Base-by-base conservation (phyloP, 30 jellyfish, hydroid and myxozoan genomes). In the Aurelia aurita region DNA sequence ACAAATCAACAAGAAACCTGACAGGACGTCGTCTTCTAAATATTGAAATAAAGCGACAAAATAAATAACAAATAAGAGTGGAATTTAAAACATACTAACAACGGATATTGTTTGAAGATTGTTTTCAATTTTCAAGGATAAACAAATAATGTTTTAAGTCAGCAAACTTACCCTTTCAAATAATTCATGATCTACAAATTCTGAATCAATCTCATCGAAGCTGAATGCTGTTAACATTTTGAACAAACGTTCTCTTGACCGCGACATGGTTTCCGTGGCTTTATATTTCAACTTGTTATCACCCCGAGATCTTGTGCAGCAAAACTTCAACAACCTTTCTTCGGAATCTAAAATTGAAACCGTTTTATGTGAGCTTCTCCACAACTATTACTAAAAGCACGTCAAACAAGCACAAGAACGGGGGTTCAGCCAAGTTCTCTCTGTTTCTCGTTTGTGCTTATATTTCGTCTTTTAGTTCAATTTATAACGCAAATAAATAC, bases 151-250 rank as follows among this genome's bases (percentile, higher is more conserved):
- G 12, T 15, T 39, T 57, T 0, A 23, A 46, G 21, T 7, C n/a
- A 5, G 31, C 4, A 60, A 2, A 63, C 90, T 4, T 54, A 79
- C 90, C 76, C 82, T 79, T 49, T 79, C 77, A 49, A 79, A 79
- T 44, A 61, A 26, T 14, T 79, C 51, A 70, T 28, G 32, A 45
- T 79, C 90, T 34, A 79, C 81, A 47, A 32, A 79, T 34, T 79
- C 90, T 67, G 66, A 59, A 22, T 31, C 81, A 26, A 79, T 65
- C 61, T 79, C 90, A 27, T 79, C 90, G 49, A 79, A 64, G 77
- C 71, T 79, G 75, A 79, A 79, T 7, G 90, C 90, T 46, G 90
- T 79, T 74, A 79, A 28, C 90, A 79, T 79, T 53, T 79, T 79
- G 90, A 64, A 79, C 18, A 63, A 64, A 16, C 80, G 39, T 18